Conservation (phyloP, 2,113 vertebrate species). For the Solenodon paradoxus region DNA sequence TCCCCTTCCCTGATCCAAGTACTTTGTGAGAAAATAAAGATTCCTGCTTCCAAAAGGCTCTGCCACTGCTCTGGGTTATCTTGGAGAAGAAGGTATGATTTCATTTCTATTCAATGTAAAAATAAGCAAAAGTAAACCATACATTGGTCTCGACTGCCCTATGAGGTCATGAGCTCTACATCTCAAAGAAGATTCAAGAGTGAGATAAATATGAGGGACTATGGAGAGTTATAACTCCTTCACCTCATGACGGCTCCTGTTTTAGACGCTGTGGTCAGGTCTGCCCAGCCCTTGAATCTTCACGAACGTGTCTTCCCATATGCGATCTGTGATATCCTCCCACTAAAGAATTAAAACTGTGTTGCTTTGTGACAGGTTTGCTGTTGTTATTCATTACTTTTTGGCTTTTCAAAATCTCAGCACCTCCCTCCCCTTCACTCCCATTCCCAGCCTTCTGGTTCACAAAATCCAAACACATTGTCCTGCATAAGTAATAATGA, state of each 20-base stretch:
- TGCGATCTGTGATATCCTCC: neutral
- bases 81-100: neutral
- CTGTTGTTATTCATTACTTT: neutral
- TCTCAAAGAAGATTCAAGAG: neutral
- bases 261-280: neutral
- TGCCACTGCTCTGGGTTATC: neutral
- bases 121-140: neutral
- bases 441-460: neutral
- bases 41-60: neutral
- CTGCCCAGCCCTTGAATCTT: neutral
- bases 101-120: neutral
- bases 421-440: neutral
- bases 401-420: neutral
- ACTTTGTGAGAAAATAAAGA: neutral
- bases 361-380: neutral
- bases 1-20: neutral
- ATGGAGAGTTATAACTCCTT: neutral
- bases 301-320: neutral
- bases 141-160: neutral
- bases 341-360: neutral
- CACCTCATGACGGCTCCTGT: neutral
- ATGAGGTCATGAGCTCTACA: neutral
- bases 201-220: neutral
- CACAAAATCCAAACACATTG: conserved; percentile 33
- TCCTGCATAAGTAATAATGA: conserved; percentile 47